Conservation (phyloP, 2,888 invertebrate species). For the Eupithecia pulchellata region DNA sequence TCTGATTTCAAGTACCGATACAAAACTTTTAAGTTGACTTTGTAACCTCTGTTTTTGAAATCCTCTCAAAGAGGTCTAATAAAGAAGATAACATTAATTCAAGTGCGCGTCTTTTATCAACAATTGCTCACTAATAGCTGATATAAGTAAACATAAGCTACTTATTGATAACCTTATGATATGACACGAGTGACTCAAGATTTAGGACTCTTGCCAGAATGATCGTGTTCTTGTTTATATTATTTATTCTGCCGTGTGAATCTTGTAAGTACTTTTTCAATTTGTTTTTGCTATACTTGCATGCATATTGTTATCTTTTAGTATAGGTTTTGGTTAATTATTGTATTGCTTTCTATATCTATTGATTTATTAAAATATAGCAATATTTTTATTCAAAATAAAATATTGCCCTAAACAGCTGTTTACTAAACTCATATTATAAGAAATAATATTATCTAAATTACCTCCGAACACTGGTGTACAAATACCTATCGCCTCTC, state of each 20-base stretch:
- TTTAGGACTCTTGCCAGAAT: conserved; percentile 32
- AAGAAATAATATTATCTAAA: no score
- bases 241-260: conserved; percentile 16
- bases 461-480: background rate
- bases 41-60: no score
- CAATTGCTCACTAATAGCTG: background rate
- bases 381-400: no score
- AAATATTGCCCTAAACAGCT: no score
- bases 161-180: conserved; percentile 33
- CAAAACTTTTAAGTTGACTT: no score
- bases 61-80: background rate
- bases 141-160: conserved; percentile 1
- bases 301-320: background rate
- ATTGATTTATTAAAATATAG: no score
- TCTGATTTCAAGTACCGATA: no score
- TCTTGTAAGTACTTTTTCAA: conserved; percentile 33
- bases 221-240: conserved; percentile 26
- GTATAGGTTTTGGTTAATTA: background rate
- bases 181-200: conserved; percentile 1
- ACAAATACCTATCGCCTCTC: conserved; percentile 11
- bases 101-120: background rate
- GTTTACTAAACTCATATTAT: no score
- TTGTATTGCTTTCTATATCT: background rate
- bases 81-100: background rate
- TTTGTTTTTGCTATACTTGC: background rate